Evolutionary conservation across 2,113 vertebrate species (phyloP).

Genomic region (Nothoprocta perdicaria): DNA sequence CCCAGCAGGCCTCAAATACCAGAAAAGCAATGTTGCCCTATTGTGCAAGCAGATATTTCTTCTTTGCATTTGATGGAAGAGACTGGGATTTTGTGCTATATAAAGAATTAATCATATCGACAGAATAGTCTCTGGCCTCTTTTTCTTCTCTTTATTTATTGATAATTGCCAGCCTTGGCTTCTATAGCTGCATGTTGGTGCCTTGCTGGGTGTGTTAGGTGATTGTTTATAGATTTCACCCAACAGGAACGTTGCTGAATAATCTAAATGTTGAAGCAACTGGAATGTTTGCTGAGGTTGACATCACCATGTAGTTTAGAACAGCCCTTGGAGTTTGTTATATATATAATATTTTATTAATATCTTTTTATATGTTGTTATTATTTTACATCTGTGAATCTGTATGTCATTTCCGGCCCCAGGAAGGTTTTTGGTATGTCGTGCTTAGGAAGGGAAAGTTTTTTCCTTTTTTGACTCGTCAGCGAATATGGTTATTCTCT

Average conservation of each 20-base stretch:
- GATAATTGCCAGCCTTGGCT: not conserved
- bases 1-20: not conserved
- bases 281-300: not conserved
- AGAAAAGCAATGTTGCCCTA: not conserved
- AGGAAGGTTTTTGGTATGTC: not conserved
- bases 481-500: conserved; percentile 21
- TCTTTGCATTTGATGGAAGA: not conserved
- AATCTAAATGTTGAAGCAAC: not conserved
- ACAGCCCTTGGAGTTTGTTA: not conserved
- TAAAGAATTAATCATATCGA: not conserved
- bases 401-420: not conserved
- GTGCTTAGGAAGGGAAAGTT: not conserved
- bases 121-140: not conserved
- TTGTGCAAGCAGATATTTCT: not conserved
- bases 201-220: rapidly evolving
- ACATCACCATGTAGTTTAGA: not conserved
- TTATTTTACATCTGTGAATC: not conserved
- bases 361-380: no score
- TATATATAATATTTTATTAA: no score
- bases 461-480: not conserved
- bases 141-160: not conserved
- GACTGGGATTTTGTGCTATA: not conserved
- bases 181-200: not conserved
- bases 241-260: not conserved
- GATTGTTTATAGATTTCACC: not conserved